Evolutionary conservation across 2,113 vertebrate genomes (phyloP).

Genomic region (Aleadryas rufinucha): DNA sequence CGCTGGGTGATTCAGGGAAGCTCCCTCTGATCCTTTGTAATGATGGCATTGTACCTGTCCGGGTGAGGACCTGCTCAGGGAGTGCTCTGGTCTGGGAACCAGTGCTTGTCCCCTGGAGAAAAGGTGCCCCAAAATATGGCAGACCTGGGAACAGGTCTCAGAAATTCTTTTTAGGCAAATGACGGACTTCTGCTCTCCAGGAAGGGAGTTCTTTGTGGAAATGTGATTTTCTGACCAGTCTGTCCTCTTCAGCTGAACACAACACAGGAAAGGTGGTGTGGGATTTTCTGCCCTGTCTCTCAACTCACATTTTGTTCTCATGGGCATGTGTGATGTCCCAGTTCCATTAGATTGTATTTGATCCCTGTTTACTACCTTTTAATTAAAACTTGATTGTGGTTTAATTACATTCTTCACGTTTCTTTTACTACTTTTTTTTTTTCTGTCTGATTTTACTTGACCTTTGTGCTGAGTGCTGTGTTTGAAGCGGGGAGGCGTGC

Average conservation of each 20-base stretch:
- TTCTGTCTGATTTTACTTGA: not conserved
- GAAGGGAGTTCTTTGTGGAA: not conserved
- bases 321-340: not conserved
- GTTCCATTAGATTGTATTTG: not conserved
- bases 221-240: not conserved
- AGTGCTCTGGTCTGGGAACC: not conserved
- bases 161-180: not conserved
- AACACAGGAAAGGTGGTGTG: not conserved
- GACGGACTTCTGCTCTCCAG: not conserved
- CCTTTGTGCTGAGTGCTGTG: not conserved
- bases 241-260: not conserved
- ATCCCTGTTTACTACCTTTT: not conserved
- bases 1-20: slow-evolving; percentile 68
- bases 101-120: not conserved
- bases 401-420: not conserved
- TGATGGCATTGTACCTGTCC: slow-evolving; percentile 68
- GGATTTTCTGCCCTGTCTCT: not conserved
- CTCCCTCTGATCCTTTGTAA: slow-evolving; percentile 83
- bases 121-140: not conserved
- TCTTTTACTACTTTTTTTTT: not conserved
- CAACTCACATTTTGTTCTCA: not conserved
- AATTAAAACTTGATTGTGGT: not conserved
- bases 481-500: rapidly evolving
- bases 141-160: not conserved
- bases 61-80: slow-evolving; percentile 63